Evolutionary conservation across 2,888 invertebrate genomes (phyloP), one percentile per base, ranked within the genome.

Genomic region (Crematogaster levior): DNA sequence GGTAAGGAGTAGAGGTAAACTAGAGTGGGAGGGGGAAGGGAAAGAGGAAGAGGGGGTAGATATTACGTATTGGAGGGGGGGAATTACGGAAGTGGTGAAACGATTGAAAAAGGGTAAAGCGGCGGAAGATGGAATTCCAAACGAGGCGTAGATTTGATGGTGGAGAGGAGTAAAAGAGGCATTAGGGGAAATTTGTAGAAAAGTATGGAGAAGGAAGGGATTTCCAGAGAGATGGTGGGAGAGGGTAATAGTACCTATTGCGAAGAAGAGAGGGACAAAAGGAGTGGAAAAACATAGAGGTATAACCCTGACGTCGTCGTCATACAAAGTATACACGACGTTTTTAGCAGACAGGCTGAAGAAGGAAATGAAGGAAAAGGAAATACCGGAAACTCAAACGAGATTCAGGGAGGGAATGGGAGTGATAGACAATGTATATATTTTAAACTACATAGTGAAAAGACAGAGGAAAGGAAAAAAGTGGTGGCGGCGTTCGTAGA

Each of bases 301-400:
- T 53, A 0, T 51, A n/a, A n/a, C 53, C 10, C 21, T 70, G 15
- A 53, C 34, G 37, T n/a, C 30, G 3, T 9, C 53, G 34, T 18
- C 53, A 5, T 70, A 68, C 6, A 68, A 68, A 7, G 4, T 46
- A 18, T 51, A 51, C 5, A n/a, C 24, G 6, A 53, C 7, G 3
- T 3, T 66, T 3, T 15, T 46, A 18, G 30, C 21, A 18, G 30
- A 4, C 12, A 66, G 46, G 30, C 2, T 66, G 5, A n/a, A 46
- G 46, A 40, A 66, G 24, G 66, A 66, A 5, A 46, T 66, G 1
- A 27, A 66, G 12, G 46, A 40, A 30, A 5, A n/a, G n/a, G 37
- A n/a, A 12, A n/a, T 53, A n/a, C 53, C 43, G 84, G 87, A 80
- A 48, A 51, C 3, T 18, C 61, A 61, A n/a, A 15, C 24, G 48